phyloP scores from a whole-genome alignment of 1,140 invertebrate genomes.

The Drosophila ambigua region DNA sequence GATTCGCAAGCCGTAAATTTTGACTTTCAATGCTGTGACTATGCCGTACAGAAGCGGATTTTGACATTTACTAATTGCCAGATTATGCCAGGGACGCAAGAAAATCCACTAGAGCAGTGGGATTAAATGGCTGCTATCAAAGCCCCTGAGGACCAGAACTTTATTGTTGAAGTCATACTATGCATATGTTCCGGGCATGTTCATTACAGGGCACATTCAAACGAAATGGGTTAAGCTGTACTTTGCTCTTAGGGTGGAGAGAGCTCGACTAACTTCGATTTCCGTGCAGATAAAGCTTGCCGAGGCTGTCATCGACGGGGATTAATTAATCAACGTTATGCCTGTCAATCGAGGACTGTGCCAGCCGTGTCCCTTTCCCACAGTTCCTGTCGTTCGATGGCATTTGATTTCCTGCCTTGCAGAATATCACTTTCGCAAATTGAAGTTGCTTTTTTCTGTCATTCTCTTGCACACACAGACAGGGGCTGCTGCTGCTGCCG shows the following conservation, averaged over 20 bases:
- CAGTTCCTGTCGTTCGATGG: conserved; percentile 17
- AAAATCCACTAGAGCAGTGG: not conserved
- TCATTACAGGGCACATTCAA: conserved; percentile 9
- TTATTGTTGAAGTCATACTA: conserved; percentile 4
- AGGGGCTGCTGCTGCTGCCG: conserved; percentile 1
- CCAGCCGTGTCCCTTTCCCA: not conserved
- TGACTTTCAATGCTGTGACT: conserved; percentile 65
- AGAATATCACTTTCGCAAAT: conserved; percentile 72
- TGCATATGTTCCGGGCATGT: not conserved
- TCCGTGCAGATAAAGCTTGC: conserved; percentile 19
- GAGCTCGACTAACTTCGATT: conserved; percentile 23
- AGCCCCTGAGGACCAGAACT: no score
- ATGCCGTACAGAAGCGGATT: conserved; percentile 46
- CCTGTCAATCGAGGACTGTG: conserved; percentile 26
- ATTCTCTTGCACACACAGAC: not conserved
- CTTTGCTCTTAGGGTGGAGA: conserved; percentile 10
- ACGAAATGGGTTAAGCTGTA: conserved; percentile 40
- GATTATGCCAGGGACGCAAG: conserved; percentile 37
- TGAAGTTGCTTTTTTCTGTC: conserved; percentile 57
- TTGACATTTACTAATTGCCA: conserved; percentile 56
- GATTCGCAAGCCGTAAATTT: conserved; percentile 66
- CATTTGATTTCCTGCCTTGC: conserved; percentile 31
- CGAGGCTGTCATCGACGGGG: conserved; percentile 41
- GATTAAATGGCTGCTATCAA: no score
- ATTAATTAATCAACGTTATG: conserved; percentile 68